Evolutionary conservation across 2,113 vertebrate genomes (phyloP), one percentile per base, ranked within the genome.

Genomic region (Jacana jacana): DNA sequence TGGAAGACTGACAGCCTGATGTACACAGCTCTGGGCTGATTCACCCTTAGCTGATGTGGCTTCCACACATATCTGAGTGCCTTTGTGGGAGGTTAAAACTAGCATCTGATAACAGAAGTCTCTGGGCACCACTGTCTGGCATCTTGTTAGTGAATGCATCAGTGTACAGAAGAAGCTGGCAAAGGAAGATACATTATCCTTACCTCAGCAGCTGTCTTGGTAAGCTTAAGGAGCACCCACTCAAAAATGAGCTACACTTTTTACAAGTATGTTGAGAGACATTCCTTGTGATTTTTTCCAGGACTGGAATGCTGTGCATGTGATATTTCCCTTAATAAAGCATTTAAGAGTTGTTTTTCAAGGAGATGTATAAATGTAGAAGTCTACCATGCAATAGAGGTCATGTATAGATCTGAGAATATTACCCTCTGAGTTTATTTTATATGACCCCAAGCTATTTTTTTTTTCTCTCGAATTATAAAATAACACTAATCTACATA

Each of bases 401-500:
- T 69, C 40, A 22, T 48, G 7, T 37, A 13, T 48, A 89, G 68
- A 72, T 69, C 31, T 90, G 76, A 70, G 82, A 77, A 54, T 72
- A 91, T 73, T 86, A 86, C 31, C 25, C 20, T 58, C 37, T 0
- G 0, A 73, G 54, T 91, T 94, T 82, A 37, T 86, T 93, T 88
- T 79, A 77, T 49, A 31, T 22, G 28, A 82, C 63, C 77, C 82
- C 27, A 73, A 91, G 33, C 14, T 25, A 9, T 73, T 77, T 70
- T 87, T 49, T 63, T 58, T 23, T 8, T 23, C 22, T 80, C 49
- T 4, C 68, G 86, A 46, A 78, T 94, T 92, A 69, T 90, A 91
- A 91, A 91, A 65, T 80, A 90, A 81, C 71, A 93, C 25, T 86
- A 77, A 94, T 94, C 31, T 79, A 2, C 78, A 48, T 97, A 81